Base-by-base conservation (phyloP, 2,113 vertebrate genomes). In the Triplophysa rosa region DNA sequence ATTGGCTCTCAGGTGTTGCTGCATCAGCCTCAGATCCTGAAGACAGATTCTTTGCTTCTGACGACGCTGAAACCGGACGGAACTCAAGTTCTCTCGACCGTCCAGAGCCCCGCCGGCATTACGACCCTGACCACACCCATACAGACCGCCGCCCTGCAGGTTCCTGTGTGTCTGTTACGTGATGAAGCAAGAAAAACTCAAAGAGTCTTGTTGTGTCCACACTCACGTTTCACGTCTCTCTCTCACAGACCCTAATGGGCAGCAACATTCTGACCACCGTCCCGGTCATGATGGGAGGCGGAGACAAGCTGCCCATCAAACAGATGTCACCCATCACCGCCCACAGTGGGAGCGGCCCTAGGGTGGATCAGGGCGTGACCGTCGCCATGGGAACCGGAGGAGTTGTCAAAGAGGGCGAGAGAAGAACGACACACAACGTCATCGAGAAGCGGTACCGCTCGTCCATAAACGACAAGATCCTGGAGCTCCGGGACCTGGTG, bases 401-500 rank as follows among this genome's bases (percentile, higher is more conserved):
- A 86, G 96, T 86, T 89, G 94, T 88, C 79, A 99, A 99, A 88
- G 97, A 99, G 89, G 98, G 98, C 6, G 98, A 99, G 85, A 94
- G 95, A 84, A 93, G 96, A 86, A 98, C 97, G 0, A 98, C 98
- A 14, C 98, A 99, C 89, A 99, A 99, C 88, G 97, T 99, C 86
- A 99, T 99, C n/a, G 98, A 99, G 91, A 99, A 99, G 89, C 90
- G 98, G 1, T 99, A 99, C 75, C 91, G 98, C 0, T 99, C 98
- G 0, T 99, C 98, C 75, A 99, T 99, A 87, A 99, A 99, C 7
- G 98, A 99, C 88, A 99, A 99, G 89, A 99, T 99, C 77, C 90
- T 98, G 17, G 97, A 99, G 88, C 91, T 99, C 76, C 95, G 98
- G 80, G 95, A 99, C 86, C 90, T 99, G 26, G 96, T 99, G 80